These are phyloP conservation scores for Troides oblongomaculatus DNA, from an alignment of 2,888 invertebrate genomes.

Conservation along the genomic window DNA sequence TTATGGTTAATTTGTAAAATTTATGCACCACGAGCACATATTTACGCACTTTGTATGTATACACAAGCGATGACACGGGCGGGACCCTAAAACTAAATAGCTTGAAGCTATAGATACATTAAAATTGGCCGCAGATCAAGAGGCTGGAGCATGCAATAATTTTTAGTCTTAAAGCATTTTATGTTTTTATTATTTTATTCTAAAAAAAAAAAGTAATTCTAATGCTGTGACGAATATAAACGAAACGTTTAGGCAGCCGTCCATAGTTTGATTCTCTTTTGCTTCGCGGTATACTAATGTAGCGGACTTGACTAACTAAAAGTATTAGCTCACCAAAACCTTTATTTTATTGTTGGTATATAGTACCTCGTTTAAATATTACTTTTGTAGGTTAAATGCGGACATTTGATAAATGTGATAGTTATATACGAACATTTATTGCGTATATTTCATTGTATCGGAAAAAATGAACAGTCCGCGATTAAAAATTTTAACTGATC, in stretches of 20 bases:
- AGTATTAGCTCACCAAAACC: conserved; percentile 77
- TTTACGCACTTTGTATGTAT: neutral
- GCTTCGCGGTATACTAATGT: conserved; percentile 45
- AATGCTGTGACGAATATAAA: conserved; percentile 6
- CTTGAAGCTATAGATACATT: neutral
- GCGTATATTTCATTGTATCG: conserved; percentile 6
- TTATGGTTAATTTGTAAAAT: conserved; percentile 8
- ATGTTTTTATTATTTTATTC: conserved; percentile 10
- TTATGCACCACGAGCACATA: conserved; percentile 21
- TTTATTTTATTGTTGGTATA: conserved; percentile 54
- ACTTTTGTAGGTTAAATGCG: conserved; percentile 45
- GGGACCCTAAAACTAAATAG: conserved; percentile 8
- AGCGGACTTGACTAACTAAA: conserved; percentile 56
- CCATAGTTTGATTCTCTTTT: conserved; percentile 17
- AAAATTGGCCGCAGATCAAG: no score
- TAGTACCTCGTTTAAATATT: conserved; percentile 43
- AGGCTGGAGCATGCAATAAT: conserved; percentile 3
- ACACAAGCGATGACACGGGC: conserved; percentile 11
- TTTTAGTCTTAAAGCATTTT: conserved; percentile 10
- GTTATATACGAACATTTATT: conserved; percentile 5
- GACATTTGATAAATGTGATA: conserved; percentile 38
- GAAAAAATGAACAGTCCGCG: conserved; percentile 1
- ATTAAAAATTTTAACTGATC: conserved; percentile 1
- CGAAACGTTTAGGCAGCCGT: conserved; percentile 25
- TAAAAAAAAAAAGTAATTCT: neutral